Evolutionary conservation across 1,140 invertebrate species (phyloP), one percentile per base, ranked within the genome.

Genomic region (Lepidotrigona ventralis): DNA sequence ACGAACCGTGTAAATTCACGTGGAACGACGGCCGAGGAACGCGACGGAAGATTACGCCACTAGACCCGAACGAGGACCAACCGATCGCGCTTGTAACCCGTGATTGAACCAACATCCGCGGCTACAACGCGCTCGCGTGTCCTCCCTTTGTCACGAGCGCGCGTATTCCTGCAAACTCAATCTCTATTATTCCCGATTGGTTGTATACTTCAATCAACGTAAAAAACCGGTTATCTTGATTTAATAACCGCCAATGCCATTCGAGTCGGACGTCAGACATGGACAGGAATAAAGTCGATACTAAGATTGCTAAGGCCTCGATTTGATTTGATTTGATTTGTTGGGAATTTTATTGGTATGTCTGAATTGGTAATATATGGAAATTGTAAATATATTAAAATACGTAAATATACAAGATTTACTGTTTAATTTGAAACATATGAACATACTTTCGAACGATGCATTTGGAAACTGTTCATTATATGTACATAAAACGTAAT

Each of bases 171-270:
- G 85, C 76, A 90, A 85, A 88, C 78, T 86, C 79, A 53, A 81
- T 79, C 85, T 85, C 85, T 85, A 91, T 86, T 87, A 85, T 91
- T 90, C 87, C 75, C 72, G 85, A 76, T 51, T 79, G 82, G 26
- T 33, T 66, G 75, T 64, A 64, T 29, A 26, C 14, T 63, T 19
- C 76, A 14, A 29, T 39, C 80, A 11, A 39, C 76, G 76, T 84
- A 86, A 84, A 85, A 46, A 46, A 46, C 56, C 80, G 68, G 82
- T 82, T 91, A 91, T 91, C 91, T 91, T 89, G 91, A 91, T 91
- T 91, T 85, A 91, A 91, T 91, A 90, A 91, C 88, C 86, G 90
- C 91, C 90, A 89, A 91, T 91, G 90, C 91, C 90, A 90, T 91
- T 84, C 83, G 82, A 87, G 63, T 85, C 86, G 77, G 86, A 88